Conservation (phyloP, 1,140 invertebrate species). For the Rhyzopertha dominica region DNA sequence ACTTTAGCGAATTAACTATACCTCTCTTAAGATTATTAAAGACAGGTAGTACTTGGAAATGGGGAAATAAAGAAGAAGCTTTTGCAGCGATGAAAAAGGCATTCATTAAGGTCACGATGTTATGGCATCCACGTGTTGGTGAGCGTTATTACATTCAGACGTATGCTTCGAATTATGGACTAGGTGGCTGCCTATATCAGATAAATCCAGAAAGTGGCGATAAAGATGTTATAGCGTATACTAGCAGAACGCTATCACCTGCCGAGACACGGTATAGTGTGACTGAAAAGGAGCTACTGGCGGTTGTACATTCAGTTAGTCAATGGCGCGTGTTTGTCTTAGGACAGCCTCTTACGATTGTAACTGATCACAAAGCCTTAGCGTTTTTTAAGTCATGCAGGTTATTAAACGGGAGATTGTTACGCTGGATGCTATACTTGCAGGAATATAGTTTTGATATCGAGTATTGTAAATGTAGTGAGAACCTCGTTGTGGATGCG, state of each 20-base stretch:
- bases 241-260: neutral
- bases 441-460: conserved; percentile 10
- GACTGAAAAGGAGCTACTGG: conserved; percentile 4
- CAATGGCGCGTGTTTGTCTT: conserved; percentile 6
- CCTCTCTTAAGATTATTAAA: neutral
- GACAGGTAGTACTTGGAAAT: conserved; percentile 1
- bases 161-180: neutral
- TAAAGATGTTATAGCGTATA: neutral
- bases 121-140: neutral
- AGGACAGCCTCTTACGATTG: neutral
- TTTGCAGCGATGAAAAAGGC: conserved; percentile 2
- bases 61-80: neutral
- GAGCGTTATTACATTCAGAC: neutral
- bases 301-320: neutral
- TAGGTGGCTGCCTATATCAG: neutral
- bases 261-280: conserved; percentile 1
- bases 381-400: conserved; percentile 1
- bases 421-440: conserved; percentile 6
- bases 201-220: neutral
- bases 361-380: conserved; percentile 5
- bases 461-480: conserved; percentile 6
- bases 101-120: conserved; percentile 1
- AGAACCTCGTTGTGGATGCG: conserved; percentile 5
- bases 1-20: conserved; percentile 25
- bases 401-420: conserved; percentile 3